Evolutionary conservation across 2,797 vertebrate species (phyloP).

Genomic region (Pelobates cultripes): DNA sequence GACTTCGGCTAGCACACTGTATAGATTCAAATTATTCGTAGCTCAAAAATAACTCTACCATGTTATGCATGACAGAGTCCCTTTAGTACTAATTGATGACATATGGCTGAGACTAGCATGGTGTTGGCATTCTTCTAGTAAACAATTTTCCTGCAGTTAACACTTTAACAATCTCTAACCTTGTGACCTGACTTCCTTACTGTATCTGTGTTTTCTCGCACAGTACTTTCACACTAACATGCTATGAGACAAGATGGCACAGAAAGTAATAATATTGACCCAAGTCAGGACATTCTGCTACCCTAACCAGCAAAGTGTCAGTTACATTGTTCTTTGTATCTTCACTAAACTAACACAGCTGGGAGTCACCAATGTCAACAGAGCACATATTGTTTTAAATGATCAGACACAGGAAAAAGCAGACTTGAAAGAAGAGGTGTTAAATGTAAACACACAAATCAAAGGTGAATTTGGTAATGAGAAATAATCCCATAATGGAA

Average conservation of each 20-base stretch:
- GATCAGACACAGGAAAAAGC: not conserved
- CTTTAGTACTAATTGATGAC: conserved; percentile 12
- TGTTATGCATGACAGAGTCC: too few species aligned
- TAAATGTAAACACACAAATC: not conserved
- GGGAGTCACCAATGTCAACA: not conserved
- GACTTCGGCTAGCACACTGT: too few species aligned
- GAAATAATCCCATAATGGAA: not conserved
- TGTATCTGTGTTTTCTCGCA: not conserved
- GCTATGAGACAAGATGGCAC: not conserved
- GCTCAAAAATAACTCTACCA: too few species aligned
- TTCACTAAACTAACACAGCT: not conserved
- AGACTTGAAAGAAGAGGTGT: not conserved
- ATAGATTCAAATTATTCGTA: too few species aligned
- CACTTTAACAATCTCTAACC: conserved; percentile 6
- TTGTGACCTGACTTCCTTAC: conserved; percentile 10
- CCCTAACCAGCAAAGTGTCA: not conserved
- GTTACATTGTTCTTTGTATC: not conserved
- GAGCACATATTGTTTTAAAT: not conserved
- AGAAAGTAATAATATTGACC: conserved; percentile 1
- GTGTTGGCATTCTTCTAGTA: not conserved
- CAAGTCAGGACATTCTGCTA: not conserved
- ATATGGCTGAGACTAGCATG: not conserved
- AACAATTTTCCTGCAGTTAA: not conserved
- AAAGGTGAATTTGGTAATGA: not conserved
- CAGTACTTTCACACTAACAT: not conserved